phyloP scores from a whole-genome alignment of 2,797 vertebrate species.

The Antrozous pallidus region DNA sequence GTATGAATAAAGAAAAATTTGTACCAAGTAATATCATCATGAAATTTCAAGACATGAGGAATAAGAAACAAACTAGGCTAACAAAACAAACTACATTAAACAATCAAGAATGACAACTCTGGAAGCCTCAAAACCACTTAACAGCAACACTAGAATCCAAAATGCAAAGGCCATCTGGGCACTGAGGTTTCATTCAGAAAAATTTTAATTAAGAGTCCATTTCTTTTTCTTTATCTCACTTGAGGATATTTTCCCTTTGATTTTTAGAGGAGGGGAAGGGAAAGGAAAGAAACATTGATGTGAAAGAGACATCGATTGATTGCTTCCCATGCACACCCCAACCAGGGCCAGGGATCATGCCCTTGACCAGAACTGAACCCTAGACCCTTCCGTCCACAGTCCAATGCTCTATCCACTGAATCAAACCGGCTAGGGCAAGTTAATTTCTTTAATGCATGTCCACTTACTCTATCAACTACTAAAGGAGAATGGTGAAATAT shows the following conservation, averaged over 20 bases:
- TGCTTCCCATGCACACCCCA: too few relatives aligned
- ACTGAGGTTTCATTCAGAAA: background rate
- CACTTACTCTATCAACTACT: background rate
- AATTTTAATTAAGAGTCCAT: background rate
- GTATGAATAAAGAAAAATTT: background rate
- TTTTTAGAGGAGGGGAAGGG: too few relatives aligned
- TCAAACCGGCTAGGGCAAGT: too few relatives aligned
- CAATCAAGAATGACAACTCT: background rate
- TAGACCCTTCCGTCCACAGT: too few relatives aligned
- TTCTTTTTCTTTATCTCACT: background rate
- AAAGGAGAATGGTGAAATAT: background rate
- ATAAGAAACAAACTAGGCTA: background rate
- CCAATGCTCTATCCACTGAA: too few relatives aligned
- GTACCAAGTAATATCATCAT: background rate
- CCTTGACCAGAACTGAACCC: too few relatives aligned
- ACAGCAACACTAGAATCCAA: background rate
- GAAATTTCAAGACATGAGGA: background rate
- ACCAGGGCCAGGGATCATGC: too few relatives aligned
- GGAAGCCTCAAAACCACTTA: background rate
- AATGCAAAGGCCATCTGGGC: background rate
- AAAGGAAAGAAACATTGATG: too few relatives aligned
- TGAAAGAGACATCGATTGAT: too few relatives aligned
- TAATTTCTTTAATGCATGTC: background rate
- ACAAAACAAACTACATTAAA: background rate
- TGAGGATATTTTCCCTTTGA: too few relatives aligned